Evolutionary conservation across 2,113 vertebrate genomes (phyloP), one percentile per base, ranked within the genome.

Genomic region (Poeciliopsis occidentalis): DNA sequence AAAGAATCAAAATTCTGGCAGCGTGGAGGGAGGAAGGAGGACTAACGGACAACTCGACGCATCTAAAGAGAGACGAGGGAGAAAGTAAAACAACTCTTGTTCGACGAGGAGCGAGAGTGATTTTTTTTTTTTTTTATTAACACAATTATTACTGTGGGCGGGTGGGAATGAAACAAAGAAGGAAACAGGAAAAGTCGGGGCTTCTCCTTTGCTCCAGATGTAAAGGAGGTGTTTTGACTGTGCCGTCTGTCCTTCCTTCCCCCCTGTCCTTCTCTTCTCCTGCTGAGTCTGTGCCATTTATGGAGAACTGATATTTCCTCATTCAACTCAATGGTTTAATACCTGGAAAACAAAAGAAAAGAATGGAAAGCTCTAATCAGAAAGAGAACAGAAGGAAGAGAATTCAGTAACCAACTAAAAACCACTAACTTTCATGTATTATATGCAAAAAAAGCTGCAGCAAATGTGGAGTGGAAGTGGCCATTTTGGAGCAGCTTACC

Each of bases 111-210:
- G 74, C 67, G 72, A 71, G 31, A 93, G 24, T n/a, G 24, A 57
- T 93, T 24, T 44, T 39, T 32, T 73, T 37, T 69, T 69, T 22
- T 74, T 73, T 37, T 69, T 69, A 22, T 74, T 60, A 27, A 44
- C 93, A 73, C 87, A 89, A 81, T 67, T 77, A 77, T 60, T 93
- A 72, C 92, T 83, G 94, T 91, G 89, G 73, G 84, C 89, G 95
- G 95, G 92, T 81, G 82, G 94, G 85, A 96, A 97, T 97, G 97
- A 98, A 99, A 97, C 96, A 97, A 97, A 95, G 92, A 89, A 62
- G 74, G 80, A 80, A 64, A 63, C 88, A 92, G 83, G 79, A 85
- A 90, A 87, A 86, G 91, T 84, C 87, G 91, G 27, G n/a, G 24
- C 31, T 60, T 39, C 54, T 71, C 24, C 32, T 7, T 51, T 57